A percentile compares a stretch with the other conserved stretches of the same genome.
These are phyloP conservation scores for Gallinago stenura DNA, from an alignment of 2,797 vertebrate species.

Conservation along the genomic window DNA sequence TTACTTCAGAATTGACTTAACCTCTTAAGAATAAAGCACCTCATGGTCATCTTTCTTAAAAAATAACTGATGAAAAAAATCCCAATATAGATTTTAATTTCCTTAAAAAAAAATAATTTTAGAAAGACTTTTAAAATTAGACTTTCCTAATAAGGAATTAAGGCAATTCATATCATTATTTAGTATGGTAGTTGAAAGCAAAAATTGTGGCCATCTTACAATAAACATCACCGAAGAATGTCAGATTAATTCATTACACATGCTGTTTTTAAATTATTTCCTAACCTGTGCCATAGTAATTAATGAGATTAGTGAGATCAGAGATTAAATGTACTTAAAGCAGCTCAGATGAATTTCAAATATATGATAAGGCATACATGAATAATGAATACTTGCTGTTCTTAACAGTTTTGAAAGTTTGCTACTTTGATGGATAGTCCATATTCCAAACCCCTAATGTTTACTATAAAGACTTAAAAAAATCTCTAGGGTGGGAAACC, in stretches of 20 bases:
- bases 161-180: background rate
- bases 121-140: background rate
- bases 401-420: background rate
- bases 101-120: background rate
- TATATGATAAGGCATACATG: background rate
- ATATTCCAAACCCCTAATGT: background rate
- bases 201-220: background rate
- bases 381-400: background rate
- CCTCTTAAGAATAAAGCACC: background rate
- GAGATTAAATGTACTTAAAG: constrained; percentile 10
- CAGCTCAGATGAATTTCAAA: constrained; percentile 32
- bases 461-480: background rate
- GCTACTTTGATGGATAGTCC: background rate
- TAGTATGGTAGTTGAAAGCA: background rate
- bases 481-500: background rate
- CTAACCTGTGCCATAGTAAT: constrained; percentile 26
- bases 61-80: background rate
- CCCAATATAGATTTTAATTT: background rate
- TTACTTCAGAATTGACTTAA: background rate
- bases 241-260: background rate
- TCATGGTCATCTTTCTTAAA: background rate
- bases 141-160: background rate
- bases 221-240: background rate
- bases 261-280: background rate
- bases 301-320: constrained; percentile 38